Evolutionary conservation across 2,888 invertebrate genomes (phyloP), one percentile per base, ranked within the genome.

Genomic region (Aquatica leii): DNA sequence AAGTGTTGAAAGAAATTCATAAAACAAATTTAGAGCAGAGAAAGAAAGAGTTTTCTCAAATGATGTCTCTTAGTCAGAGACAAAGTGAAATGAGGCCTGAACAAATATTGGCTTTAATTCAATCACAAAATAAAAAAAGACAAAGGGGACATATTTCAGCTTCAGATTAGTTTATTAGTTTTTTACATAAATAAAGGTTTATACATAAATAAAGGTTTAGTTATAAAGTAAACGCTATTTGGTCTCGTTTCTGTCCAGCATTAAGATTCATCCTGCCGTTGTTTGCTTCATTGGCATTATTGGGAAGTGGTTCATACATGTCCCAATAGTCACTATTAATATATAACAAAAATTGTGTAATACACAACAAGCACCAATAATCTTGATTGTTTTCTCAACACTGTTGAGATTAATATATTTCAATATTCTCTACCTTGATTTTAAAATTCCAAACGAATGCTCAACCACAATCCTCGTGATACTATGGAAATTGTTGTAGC

Each of bases 391-490:
- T 17, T 43, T 43, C 15, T 43, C 43, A 15, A 43, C 43, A 43
- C 43, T 43, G 6, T 24, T 24, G 2, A 24, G 24, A 24, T 24
- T 24, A 24, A 24, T 17, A 43, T 14, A 43, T 15, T 43, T 43
- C 15, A 43, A 43, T 43, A 43, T 43, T 43, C 43, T n/a, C 43
- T 14, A 43, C 15, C 43, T 6, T n/a, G 43, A 43, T 43, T 43
- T 43, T 15, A 43, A 15, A n/a, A 43, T 14, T 15, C 43, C 43
- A 43, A 43, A 43, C 2, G 43, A 15, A 17, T 43, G 43, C 15
- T 43, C 43, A n/a, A 43, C 43, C 2, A 43, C 43, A 43, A 43
- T 14, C 8, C 43, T 43, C 3, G 43, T 43, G 12, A 43, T 43
- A 17, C 43, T 43, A 43, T 43, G 43, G 6, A 43, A 43, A 43